Conservation (phyloP, 2,113 vertebrate species). For the Cygnus buccinator region DNA sequence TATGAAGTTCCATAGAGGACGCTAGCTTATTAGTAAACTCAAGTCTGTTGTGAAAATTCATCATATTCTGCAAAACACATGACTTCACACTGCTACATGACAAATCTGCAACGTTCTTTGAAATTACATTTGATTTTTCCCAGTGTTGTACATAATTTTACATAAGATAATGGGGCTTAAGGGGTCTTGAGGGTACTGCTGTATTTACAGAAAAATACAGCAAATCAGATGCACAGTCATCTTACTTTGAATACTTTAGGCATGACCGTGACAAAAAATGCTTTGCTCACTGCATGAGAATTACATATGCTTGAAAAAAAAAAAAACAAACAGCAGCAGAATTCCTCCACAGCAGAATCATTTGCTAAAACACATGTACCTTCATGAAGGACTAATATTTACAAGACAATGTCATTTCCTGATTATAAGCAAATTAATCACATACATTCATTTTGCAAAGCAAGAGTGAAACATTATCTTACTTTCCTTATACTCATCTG, state of each 20-base stretch:
- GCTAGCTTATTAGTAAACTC: background rate
- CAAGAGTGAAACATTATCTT: background rate
- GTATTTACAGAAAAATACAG: background rate
- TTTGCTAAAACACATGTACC: background rate
- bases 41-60: background rate
- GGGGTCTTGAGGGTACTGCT: background rate
- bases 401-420: background rate
- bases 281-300: background rate
- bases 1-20: background rate
- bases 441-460: background rate
- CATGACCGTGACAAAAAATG: background rate
- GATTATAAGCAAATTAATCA: background rate
- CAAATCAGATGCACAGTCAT: background rate
- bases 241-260: background rate
- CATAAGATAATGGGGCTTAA: background rate
- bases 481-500: background rate
- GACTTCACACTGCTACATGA: background rate
- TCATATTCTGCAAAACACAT: background rate
- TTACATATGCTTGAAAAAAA: background rate
- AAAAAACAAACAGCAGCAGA: background rate
- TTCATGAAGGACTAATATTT: background rate
- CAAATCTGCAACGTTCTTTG: background rate
- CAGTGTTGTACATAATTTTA: background rate
- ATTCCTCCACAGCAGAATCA: background rate
- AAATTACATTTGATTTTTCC: fast-evolving